phyloP scores from a whole-genome alignment of 2,113 vertebrate species.

The Amphiprion percula region DNA sequence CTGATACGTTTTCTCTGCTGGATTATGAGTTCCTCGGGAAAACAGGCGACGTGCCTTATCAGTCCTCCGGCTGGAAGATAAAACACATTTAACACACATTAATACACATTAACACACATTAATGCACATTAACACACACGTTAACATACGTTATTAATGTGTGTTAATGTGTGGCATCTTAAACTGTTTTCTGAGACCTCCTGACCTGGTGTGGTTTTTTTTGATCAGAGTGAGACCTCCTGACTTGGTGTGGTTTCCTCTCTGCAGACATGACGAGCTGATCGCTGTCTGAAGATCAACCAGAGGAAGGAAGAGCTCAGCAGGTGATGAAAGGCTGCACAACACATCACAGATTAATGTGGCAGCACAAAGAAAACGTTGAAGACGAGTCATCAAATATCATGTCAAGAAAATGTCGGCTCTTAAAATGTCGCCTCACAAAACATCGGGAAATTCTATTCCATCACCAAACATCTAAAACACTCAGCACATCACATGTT shows the following conservation, averaged over 20 bases:
- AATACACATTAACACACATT: background rate
- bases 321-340: constrained; percentile 15
- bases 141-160: too few species aligned
- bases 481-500: too few species aligned
- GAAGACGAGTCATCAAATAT: too few species aligned
- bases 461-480: too few species aligned
- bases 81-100: constrained; percentile 23
- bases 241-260: constrained; percentile 23
- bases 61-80: constrained; percentile 61
- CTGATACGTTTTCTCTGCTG: constrained; percentile 54
- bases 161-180: too few species aligned
- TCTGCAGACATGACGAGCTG: constrained; percentile 44
- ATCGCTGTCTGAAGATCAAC: constrained; percentile 28
- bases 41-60: constrained; percentile 66
- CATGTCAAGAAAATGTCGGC: too few species aligned
- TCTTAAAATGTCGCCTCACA: too few species aligned
- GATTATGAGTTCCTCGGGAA: constrained; percentile 70
- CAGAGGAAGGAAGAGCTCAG: constrained; percentile 21
- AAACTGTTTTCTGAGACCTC: too few species aligned
- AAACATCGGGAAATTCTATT: too few species aligned
- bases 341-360: too few species aligned
- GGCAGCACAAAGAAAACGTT: too few species aligned
- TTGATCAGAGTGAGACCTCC: background rate
- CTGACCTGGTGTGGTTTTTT: too few species aligned
- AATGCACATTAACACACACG: background rate